phyloP scores from a whole-genome alignment of 2,797 vertebrate species.

The Fringilla coelebs region DNA sequence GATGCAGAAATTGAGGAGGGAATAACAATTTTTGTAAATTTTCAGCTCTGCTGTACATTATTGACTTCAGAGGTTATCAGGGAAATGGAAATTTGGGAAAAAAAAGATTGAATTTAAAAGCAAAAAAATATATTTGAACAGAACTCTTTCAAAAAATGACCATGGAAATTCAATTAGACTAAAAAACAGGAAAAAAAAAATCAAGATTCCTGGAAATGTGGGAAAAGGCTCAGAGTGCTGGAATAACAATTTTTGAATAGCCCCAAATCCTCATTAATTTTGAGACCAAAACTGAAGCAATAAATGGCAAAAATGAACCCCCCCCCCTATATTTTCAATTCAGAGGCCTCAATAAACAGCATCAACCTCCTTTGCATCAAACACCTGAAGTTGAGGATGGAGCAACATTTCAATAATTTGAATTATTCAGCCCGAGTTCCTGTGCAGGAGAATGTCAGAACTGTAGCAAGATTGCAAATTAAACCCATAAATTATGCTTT shows the following conservation, averaged over 20 bases:
- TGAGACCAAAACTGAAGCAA: neutral
- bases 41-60: neutral
- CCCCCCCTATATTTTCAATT: neutral
- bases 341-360: neutral
- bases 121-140: neutral
- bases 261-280: neutral
- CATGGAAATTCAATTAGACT: neutral
- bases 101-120: neutral
- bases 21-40: neutral
- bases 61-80: neutral
- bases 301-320: neutral
- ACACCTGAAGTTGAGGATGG: neutral
- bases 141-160: neutral
- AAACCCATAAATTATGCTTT: slow-evolving; percentile 65
- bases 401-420: slow-evolving; percentile 38
- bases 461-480: slow-evolving; percentile 54
- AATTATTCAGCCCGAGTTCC: slow-evolving; percentile 40
- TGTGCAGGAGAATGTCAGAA: slow-evolving; percentile 48
- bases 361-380: neutral
- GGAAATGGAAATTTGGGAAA: neutral
- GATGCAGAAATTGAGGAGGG: neutral
- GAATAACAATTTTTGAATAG: neutral
- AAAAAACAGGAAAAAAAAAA: neutral
- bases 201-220: neutral
- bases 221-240: neutral